Percentiles rank a stretch among this genome's conserved stretches.
Evolutionary conservation across 2,888 invertebrate genomes (phyloP).

Genomic region (Rhagium mordax): DNA sequence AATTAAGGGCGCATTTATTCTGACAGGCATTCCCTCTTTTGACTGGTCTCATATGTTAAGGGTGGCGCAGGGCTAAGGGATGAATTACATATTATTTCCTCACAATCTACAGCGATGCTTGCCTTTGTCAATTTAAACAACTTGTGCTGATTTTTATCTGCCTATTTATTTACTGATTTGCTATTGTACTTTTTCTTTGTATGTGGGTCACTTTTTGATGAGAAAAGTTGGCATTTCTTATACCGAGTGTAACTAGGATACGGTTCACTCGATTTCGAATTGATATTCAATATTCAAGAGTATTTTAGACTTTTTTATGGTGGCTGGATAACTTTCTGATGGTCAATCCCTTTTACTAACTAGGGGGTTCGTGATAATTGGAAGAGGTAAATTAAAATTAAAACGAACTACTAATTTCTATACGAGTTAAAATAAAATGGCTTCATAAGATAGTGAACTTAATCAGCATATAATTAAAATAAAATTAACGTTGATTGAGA

Average conservation of each 20-base stretch:
- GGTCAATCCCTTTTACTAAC: too few species aligned
- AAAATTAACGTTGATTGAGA: conserved; percentile 27
- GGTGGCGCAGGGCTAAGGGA: conserved; percentile 49
- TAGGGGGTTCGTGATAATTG: background rate
- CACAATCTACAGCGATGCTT: conserved; percentile 1
- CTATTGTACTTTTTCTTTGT: background rate
- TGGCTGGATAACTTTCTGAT: too few species aligned
- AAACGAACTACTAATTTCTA: conserved; percentile 16
- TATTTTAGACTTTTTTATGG: too few species aligned
- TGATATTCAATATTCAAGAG: too few species aligned
- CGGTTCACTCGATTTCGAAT: background rate
- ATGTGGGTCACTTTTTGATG: background rate
- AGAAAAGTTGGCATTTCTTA: background rate
- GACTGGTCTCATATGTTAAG: conserved; percentile 65
- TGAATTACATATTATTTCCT: conserved; percentile 48
- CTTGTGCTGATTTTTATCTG: conserved; percentile 14
- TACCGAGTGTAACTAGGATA: background rate
- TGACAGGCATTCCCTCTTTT: conserved; percentile 65
- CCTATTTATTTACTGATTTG: background rate
- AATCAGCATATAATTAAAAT: conserved; percentile 29
- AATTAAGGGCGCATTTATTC: conserved; percentile 69
- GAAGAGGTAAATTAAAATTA: background rate
- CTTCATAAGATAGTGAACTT: conserved; percentile 16
- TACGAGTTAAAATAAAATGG: conserved; percentile 1
- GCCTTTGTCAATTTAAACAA: conserved; percentile 3